A percentile compares a stretch with the other conserved stretches of the same genome.
phyloP scores from a whole-genome alignment of 2,888 invertebrate species.

The Xanthia icteritia region DNA sequence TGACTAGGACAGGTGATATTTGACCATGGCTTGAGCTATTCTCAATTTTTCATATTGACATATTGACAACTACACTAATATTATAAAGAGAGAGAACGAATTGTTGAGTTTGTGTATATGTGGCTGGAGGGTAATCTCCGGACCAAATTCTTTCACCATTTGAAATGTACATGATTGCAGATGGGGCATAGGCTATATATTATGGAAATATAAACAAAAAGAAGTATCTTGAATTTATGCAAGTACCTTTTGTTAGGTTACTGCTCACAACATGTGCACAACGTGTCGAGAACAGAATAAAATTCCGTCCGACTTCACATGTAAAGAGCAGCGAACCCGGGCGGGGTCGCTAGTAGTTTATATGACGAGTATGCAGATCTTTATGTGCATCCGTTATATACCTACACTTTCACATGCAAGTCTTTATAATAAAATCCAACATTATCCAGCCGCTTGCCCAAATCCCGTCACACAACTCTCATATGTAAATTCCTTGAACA shows the following conservation, averaged over 20 bases:
- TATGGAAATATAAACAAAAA: background rate
- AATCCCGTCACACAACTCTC: slow-evolving; percentile 43
- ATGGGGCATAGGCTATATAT: too few relatives aligned
- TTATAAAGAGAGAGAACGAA: background rate
- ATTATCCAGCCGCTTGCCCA: slow-evolving; percentile 36
- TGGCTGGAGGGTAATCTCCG: background rate
- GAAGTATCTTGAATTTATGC: background rate
- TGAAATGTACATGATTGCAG: background rate
- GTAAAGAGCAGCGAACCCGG: background rate
- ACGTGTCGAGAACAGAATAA: background rate
- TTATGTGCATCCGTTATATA: background rate
- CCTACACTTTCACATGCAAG: slow-evolving; percentile 4
- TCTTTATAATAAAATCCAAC: slow-evolving; percentile 18
- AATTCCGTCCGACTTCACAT: background rate
- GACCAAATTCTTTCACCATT: background rate
- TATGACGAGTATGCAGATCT: background rate
- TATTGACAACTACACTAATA: background rate
- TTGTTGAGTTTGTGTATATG: background rate
- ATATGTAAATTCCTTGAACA: slow-evolving; percentile 71
- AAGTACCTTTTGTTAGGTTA: too few relatives aligned
- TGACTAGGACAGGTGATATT: background rate
- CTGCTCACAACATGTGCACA: background rate
- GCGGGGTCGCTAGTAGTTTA: background rate
- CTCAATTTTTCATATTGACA: background rate
- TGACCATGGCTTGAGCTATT: background rate